Conservation (phyloP, 2,888 invertebrate genomes). For the Heliconius hortense region DNA sequence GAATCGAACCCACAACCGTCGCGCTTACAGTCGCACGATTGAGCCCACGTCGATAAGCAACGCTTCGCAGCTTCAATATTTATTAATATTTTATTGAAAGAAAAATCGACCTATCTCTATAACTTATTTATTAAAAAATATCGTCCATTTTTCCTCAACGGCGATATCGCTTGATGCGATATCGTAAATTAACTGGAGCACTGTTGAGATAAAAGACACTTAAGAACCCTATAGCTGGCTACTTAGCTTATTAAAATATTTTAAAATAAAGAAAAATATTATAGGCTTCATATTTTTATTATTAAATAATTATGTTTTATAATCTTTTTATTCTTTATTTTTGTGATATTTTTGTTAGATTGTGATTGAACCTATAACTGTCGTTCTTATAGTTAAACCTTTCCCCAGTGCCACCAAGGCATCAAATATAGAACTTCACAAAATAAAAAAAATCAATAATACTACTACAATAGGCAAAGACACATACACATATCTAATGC, state of each 20-base stretch:
- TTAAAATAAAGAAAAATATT: background rate
- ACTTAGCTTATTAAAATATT: constrained; percentile 2
- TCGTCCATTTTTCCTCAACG: background rate
- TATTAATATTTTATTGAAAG: background rate
- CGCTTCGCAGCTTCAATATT: background rate
- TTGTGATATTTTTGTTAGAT: no score
- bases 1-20: no score
- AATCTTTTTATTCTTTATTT: no score
- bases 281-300: background rate
- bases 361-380: no score
- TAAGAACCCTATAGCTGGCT: background rate
- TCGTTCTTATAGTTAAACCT: no score
- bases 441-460: no score
- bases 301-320: no score
- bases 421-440: no score
- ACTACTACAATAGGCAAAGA: no score
- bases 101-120: background rate
- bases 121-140: background rate
- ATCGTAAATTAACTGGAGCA: constrained; percentile 23
- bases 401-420: no score
- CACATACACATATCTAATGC: no score
- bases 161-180: constrained; percentile 20
- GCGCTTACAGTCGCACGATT: background rate
- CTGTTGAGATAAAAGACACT: constrained; percentile 22
- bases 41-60: background rate